Evolutionary conservation across 2,113 vertebrate species (phyloP), one percentile per base, ranked within the genome.

Genomic region (Myiozetetes cayanensis): DNA sequence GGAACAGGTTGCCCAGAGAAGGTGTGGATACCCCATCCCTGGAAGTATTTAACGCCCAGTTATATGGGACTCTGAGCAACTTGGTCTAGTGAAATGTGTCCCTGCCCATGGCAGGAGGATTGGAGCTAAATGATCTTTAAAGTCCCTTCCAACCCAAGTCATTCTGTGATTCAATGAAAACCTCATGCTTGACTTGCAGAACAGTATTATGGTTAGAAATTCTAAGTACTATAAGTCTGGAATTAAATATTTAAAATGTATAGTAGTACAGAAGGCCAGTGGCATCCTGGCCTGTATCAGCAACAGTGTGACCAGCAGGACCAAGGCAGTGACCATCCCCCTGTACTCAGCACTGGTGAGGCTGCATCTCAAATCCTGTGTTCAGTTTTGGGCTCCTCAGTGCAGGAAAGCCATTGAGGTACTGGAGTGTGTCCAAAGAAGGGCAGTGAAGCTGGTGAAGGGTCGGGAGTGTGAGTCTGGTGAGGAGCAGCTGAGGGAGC

Each of bases 321-420:
- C 0, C 0, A 49, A 31, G 72, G 41, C 14, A 8, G 49, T 20
- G 28, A 50, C 3, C 0, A 1, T 50, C 0, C 19, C 27, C 14
- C 67, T 70, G 24, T 37, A 15, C 46, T 49, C 4, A 2, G 33
- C n/a, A 35, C 67, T 70, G 67, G 12, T 37, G n/a, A 50, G 67
- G 67, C n/a, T 5, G 19, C 18, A 49, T n/a, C 12, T 19, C 9
- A 4, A 28, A 49, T 68, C 17, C 46, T 35, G 11, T 27, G 33
- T 14, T 49, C 24, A 27, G 24, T 35, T 68, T 35, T 68, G 17
- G 33, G 46, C 33, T 24, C 13, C 46, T 70, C n/a, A 50, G 9
- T 25, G 7, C 25, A 15, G 22, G 24, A 70, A 70, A 11, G 25
- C 14, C 25, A 50, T 21, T 37, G 67, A 50, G 67, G 24, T 35